These are phyloP conservation scores for Xyrauchen texanus DNA, from an alignment of 2,113 vertebrate species.

Conservation along the genomic window DNA sequence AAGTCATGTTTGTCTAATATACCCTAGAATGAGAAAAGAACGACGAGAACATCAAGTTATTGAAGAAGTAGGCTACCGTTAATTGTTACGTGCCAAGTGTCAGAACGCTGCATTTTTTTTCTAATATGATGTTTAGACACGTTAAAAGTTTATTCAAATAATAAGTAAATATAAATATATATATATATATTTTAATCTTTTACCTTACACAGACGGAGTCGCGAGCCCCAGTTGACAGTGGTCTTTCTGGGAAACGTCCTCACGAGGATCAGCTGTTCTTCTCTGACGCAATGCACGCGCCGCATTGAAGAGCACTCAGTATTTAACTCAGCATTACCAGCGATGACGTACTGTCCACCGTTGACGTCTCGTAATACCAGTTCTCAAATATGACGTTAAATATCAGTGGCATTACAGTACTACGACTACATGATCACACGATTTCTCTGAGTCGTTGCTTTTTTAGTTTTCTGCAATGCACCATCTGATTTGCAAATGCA, in stretches of 20 bases:
- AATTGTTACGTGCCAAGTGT: too few relatives aligned
- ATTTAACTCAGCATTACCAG: conserved; percentile 9
- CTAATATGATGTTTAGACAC: neutral
- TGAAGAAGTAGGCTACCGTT: too few relatives aligned
- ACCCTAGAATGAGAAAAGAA: too few relatives aligned
- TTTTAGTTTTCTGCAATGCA: neutral
- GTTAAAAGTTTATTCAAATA: neutral
- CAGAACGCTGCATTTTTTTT: neutral
- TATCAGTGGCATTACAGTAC: neutral
- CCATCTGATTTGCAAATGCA: neutral
- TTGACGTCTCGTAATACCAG: neutral
- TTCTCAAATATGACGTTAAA: neutral
- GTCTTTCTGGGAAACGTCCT: conserved; percentile 15
- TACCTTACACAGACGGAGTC: conserved; percentile 8
- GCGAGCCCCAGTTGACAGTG: conserved; percentile 15
- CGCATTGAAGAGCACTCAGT: neutral
- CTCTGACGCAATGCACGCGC: conserved; percentile 61
- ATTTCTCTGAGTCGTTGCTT: neutral
- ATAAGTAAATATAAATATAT: neutral
- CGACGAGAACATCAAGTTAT: too few relatives aligned
- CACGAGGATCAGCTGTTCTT: conserved; percentile 43
- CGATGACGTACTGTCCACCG: neutral
- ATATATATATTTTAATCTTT: neutral
- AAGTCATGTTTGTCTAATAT: too few relatives aligned
- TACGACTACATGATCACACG: neutral